Base-by-base conservation (phyloP, 2,888 invertebrate genomes). In the Nomada flava region DNA sequence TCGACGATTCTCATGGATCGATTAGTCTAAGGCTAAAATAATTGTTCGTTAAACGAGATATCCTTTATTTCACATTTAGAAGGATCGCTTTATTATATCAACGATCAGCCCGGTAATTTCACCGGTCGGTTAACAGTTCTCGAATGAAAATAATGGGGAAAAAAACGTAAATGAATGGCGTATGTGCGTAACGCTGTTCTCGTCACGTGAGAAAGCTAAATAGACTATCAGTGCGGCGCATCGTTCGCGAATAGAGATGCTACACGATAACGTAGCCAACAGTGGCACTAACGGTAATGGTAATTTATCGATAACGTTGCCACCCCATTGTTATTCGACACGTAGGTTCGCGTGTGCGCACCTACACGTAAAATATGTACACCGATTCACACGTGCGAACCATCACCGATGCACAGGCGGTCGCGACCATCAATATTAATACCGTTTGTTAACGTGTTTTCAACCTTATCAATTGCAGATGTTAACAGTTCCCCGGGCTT, bases 281-380 rank as follows among this genome's bases (percentile, higher is more conserved):
- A 79, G 78, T 72, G 76, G 73, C 76, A 75, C 76, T 84, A 83
- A 73, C 79, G 84, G 83, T 79, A 83, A 83, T 79, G 83, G 79
- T 79, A 83, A 84, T 84, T 83, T 83, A 83, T 83, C 79, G 83
- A 79, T 79, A 79, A 83, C 69, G 83, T 74, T 77, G 77, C 76
- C 73, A 82, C 82, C 82, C 82, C 82, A 83, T 83, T 83, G 82
- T 83, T 83, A 76, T 72, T 59, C 71, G 71, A 69, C 75, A 57
- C 71, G 72, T 72, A 74, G 36, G 10, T 53, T 50, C 42, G 20
- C 44, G 71, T 59, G 82, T 47, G 18, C 23, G 36, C 23, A 11
- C 15, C 18, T 18, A 47, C 44, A n/a, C 55, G 36, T 13, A 9
- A 36, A 20, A 70, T 44, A 29, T 26, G 15, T 42, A 62, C 36